Conservation (phyloP, 2,888 invertebrate genomes). For the Glaucopsyche alexis region DNA sequence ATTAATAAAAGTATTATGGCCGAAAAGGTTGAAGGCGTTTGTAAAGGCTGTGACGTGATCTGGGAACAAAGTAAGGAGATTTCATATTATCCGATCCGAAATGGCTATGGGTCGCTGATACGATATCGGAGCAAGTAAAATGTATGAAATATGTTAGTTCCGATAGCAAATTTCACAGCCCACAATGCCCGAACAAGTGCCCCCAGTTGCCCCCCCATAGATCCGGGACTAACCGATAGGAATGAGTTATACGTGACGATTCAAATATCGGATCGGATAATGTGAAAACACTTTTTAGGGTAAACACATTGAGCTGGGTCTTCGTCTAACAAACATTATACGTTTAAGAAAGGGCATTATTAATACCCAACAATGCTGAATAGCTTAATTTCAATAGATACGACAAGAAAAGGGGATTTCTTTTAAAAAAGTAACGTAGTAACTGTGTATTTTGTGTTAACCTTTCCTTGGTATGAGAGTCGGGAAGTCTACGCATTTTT, state of each 20-base stretch:
- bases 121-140: background rate
- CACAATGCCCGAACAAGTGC: no score
- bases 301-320: slow-evolving; percentile 17
- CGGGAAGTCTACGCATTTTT: no score
- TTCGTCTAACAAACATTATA: slow-evolving; percentile 15
- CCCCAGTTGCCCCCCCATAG: no score
- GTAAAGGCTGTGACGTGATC: slow-evolving; percentile 16
- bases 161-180: no score
- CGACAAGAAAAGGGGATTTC: background rate
- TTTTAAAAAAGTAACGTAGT: background rate
- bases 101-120: background rate
- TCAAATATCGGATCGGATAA: background rate
- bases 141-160: no score
- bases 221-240: no score
- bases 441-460: background rate
- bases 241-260: no score
- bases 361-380: background rate
- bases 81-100: background rate
- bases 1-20: slow-evolving; percentile 19
- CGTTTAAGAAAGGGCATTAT: slow-evolving; percentile 15
- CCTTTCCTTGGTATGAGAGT: background rate
- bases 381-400: background rate
- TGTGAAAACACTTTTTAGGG: background rate
- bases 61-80: background rate
- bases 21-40: slow-evolving; percentile 16